These are phyloP conservation scores for Drosophila truncata DNA, from an alignment of 1,140 invertebrate genomes.

Conservation along the genomic window DNA sequence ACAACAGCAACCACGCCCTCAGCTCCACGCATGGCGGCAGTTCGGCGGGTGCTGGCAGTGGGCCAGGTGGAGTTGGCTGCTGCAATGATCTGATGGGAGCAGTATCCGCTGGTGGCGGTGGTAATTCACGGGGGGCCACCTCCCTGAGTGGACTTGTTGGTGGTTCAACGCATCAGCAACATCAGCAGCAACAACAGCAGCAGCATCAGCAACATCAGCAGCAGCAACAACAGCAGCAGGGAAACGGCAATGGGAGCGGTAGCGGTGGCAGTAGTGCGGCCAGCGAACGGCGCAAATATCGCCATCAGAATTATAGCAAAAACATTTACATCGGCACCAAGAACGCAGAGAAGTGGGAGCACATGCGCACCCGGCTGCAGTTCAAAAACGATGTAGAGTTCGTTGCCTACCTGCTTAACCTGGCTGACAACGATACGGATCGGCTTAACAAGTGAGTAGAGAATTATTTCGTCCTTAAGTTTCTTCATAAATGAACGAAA, in stretches of 20 bases:
- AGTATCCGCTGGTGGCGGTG: not conserved
- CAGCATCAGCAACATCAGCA: constrained; percentile 47
- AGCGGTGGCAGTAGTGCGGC: constrained; percentile 61
- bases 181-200: constrained; percentile 36
- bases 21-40: constrained; percentile 40
- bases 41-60: constrained; percentile 23
- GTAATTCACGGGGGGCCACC: constrained; percentile 11
- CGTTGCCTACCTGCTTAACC: constrained; percentile 85
- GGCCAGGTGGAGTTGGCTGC: constrained; percentile 17
- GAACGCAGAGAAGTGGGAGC: constrained; percentile 86
- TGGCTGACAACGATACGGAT: constrained; percentile 85
- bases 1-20: constrained; percentile 69
- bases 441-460: constrained; percentile 82
- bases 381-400: constrained; percentile 86
- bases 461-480: not conserved
- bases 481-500: not conserved
- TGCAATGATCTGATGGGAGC: constrained; percentile 31
- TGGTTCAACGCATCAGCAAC: constrained; percentile 17
- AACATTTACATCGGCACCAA: constrained; percentile 85
- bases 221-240: constrained; percentile 21
- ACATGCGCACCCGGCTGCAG: constrained; percentile 79
- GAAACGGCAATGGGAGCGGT: constrained; percentile 22
- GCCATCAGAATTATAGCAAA: constrained; percentile 84
- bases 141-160: not conserved
- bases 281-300: constrained; percentile 78